phyloP scores from a whole-genome alignment of 35 echinoderm and acorn worm genomes.

The Lytechinus pictus region DNA sequence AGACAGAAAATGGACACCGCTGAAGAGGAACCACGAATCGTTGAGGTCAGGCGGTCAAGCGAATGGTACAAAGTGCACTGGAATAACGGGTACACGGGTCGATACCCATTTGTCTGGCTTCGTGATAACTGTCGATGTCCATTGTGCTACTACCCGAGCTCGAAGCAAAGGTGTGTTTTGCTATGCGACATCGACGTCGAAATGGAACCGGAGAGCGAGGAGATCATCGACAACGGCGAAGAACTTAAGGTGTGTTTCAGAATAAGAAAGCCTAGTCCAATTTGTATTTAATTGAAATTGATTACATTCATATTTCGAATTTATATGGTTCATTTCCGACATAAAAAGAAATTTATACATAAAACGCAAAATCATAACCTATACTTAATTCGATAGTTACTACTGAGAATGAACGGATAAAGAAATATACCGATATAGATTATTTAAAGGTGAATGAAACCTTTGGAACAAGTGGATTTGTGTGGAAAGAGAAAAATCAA shows the following conservation, averaged over 20 bases:
- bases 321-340: too few species aligned
- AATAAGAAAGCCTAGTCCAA: too few species aligned
- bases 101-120: conserved; percentile 67
- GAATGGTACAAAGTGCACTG: conserved; percentile 16
- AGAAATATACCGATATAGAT: too few species aligned
- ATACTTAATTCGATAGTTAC: too few species aligned
- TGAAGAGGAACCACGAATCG: neutral
- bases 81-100: conserved; percentile 5
- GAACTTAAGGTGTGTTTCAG: neutral
- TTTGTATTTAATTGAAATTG: too few species aligned
- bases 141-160: conserved; percentile 53
- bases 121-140: conserved; percentile 69
- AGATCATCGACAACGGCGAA: neutral
- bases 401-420: too few species aligned
- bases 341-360: too few species aligned
- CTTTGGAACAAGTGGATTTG: too few species aligned
- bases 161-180: neutral
- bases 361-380: too few species aligned
- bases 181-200: conserved; percentile 49
- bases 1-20: neutral
- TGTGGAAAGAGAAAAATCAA: too few species aligned
- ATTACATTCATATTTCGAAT: too few species aligned
- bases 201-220: neutral
- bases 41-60: neutral
- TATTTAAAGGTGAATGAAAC: too few species aligned